Evolutionary conservation across 2,888 invertebrate genomes (phyloP).

Genomic region (Torymus aiolomorphi): DNA sequence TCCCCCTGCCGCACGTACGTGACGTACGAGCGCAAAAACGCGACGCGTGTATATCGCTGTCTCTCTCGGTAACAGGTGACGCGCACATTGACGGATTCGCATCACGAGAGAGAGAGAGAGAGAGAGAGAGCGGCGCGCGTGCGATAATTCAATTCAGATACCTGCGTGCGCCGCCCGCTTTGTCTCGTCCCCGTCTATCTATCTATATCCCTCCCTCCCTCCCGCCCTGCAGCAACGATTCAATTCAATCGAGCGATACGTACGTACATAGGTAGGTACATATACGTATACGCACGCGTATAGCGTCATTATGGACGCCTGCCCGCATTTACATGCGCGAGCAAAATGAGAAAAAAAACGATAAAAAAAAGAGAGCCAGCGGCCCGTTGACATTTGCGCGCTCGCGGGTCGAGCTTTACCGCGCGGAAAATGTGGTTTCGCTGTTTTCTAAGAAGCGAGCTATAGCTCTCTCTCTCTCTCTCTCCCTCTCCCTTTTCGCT

Average conservation of each 20-base stretch:
- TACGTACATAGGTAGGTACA: background rate
- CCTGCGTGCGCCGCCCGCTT: background rate
- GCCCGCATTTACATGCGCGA: slow-evolving; percentile 48
- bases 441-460: slow-evolving; percentile 44
- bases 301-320: slow-evolving; percentile 17
- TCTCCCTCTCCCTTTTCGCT: slow-evolving; percentile 3
- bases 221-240: slow-evolving; percentile 12
- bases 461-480: background rate
- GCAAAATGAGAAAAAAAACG: slow-evolving; percentile 22
- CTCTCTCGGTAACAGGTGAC: background rate
- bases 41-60: background rate
- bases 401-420: slow-evolving; percentile 35
- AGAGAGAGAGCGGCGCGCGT: background rate
- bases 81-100: slow-evolving; percentile 39
- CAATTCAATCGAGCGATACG: slow-evolving; percentile 20
- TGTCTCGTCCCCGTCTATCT: background rate
- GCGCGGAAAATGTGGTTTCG: slow-evolving; percentile 40
- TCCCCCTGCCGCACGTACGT: too few relatives aligned
- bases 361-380: background rate
- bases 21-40: background rate
- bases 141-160: slow-evolving; percentile 36
- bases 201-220: background rate
- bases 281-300: background rate
- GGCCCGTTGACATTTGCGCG: slow-evolving; percentile 39
- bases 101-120: background rate